Percentiles rank a stretch among this genome's conserved stretches.
phyloP scores from a whole-genome alignment of 92 coral and sea anemone genomes.

The Virgularia gustaviana region DNA sequence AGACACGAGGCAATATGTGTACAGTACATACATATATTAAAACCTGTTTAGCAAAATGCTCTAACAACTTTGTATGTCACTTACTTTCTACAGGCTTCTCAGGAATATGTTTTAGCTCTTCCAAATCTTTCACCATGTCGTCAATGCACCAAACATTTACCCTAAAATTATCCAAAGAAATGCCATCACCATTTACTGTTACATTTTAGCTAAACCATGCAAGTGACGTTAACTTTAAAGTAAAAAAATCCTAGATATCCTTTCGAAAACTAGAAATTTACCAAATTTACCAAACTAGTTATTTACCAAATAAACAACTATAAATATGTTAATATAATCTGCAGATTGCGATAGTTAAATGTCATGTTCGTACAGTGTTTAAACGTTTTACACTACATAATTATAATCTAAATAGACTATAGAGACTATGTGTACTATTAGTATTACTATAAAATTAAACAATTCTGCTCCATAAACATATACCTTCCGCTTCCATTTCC shows the following conservation, averaged over 20 bases:
- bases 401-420: too few relatives aligned
- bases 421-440: too few relatives aligned
- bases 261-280: too few relatives aligned
- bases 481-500: conserved; percentile 82
- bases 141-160: conserved; percentile 35
- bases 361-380: too few relatives aligned
- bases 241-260: too few relatives aligned
- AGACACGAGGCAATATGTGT: background rate
- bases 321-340: too few relatives aligned
- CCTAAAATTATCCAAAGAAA: background rate
- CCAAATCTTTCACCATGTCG: conserved; percentile 19
- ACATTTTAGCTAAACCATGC: background rate
- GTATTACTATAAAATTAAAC: too few relatives aligned
- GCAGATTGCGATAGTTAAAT: too few relatives aligned
- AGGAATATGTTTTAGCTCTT: background rate
- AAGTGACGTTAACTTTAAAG: too few relatives aligned
- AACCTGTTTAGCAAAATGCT: background rate
- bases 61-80: background rate
- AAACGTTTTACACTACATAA: too few relatives aligned
- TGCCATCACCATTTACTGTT: background rate
- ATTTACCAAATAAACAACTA: too few relatives aligned
- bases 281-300: too few relatives aligned
- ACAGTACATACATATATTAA: background rate
- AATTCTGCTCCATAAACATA: conserved; percentile 47
- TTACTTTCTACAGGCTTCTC: conserved; percentile 5